Conservation (phyloP, 1,140 invertebrate species). For the Brachionus koreanus region DNA sequence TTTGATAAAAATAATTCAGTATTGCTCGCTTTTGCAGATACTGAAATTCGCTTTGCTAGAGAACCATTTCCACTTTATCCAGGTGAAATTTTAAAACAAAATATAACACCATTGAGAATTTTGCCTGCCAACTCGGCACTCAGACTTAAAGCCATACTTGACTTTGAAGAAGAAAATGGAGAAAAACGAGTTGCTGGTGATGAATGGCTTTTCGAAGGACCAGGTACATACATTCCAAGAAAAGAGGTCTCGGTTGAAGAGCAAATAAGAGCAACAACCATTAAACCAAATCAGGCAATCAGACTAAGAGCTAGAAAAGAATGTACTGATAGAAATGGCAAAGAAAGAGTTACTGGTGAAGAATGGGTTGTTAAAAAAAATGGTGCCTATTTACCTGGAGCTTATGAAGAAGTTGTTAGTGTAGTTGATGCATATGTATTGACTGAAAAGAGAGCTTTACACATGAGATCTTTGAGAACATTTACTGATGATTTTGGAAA, state of each 20-base stretch:
- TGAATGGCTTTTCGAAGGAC: conserved; percentile 45
- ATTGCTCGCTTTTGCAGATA: conserved; percentile 59
- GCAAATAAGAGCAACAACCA: conserved; percentile 56
- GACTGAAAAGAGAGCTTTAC: conserved; percentile 62
- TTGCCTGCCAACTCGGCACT: conserved; percentile 23
- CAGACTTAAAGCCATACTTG: conserved; percentile 35
- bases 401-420: conserved; percentile 61
- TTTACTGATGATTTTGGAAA: conserved; percentile 60
- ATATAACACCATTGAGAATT: conserved; percentile 57
- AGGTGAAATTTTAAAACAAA: conserved; percentile 59
- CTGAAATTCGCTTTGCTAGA: conserved; percentile 60
- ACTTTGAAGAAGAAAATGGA: conserved; percentile 36
- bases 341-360: conserved; percentile 59
- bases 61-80: conserved; percentile 63
- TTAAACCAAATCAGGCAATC: conserved; percentile 60
- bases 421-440: conserved; percentile 60
- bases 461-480: conserved; percentile 58
- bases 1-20: conserved; percentile 57
- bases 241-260: conserved; percentile 60
- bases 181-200: conserved; percentile 31
- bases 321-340: conserved; percentile 58
- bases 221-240: conserved; percentile 49
- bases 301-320: conserved; percentile 59
- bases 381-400: conserved; percentile 62
- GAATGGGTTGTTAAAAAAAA: conserved; percentile 61